Base-by-base conservation (phyloP, 2,888 invertebrate species). In the Didymodactylos carnosus region DNA sequence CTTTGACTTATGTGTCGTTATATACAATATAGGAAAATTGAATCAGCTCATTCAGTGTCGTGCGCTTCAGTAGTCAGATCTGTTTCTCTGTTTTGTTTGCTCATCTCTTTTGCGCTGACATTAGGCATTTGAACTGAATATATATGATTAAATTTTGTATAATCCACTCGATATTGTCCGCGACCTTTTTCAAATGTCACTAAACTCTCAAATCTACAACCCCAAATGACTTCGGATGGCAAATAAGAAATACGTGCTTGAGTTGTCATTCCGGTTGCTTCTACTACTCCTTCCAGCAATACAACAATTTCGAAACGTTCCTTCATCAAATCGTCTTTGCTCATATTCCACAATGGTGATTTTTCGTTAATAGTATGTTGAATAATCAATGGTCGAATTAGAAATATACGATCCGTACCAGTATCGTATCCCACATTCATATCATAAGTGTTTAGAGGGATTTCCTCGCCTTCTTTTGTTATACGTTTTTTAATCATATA, bases 301-400 rank as follows among this genome's bases (percentile, higher is more conserved):
- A 94, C 93, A 76, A 95, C 92, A 78, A 95, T 91, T 84, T 97
- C 95, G 82, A 95, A 95, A 79, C 91, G 88, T 82, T 93, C 94
- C 79, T 89, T 87, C 73, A 91, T 87, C 87, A 94, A 89, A 82
- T 94, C 94, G 72, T 91, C 90, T 11, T 93, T 92, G 0, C 92
- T 91, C 80, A 94, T 88, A 80, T 89, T 89, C 85, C 91, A 97
- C 71, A 95, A 87, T 0, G 94, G 97, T 76, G 92, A 92, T 77
- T 88, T 87, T 77, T 90, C 89, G 83, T 92, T 91, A 81, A 95
- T 97, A 84, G 89, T 91, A 84, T 97, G 97, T 46, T 92, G 93
- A 77, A 95, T 91, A 41, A 92, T 95, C 80, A 92, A 94, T 14
- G 95, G 95, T 95, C 95, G 95, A 78, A 95, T 94, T 83, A 97